Conservation (phyloP, 2,797 vertebrate species). For the Helarctos malayanus region DNA sequence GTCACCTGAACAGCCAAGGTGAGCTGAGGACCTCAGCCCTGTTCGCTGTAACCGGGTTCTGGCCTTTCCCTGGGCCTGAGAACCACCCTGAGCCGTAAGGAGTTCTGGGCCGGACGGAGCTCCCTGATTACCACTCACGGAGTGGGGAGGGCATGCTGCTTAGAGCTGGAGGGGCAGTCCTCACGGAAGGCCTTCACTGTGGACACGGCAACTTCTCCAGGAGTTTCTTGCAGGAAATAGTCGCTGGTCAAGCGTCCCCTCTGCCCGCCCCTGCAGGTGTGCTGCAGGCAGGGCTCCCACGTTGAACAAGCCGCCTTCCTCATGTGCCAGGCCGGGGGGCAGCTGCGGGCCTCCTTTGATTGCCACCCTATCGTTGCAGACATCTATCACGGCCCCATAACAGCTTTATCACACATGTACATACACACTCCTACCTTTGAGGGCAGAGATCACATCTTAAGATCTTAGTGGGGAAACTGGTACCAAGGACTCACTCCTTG, state of each 20-base stretch:
- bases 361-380: not conserved
- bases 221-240: not conserved
- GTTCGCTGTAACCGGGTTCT: not conserved
- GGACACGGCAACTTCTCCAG: not conserved
- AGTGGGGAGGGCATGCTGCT: not conserved
- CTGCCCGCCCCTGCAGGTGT: not conserved
- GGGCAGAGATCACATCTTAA: not conserved
- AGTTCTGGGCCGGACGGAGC: no score
- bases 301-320: not conserved
- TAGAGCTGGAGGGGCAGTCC: not conserved
- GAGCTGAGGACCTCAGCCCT: not conserved
- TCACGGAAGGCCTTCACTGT: not conserved
- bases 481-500: not conserved
- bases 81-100: not conserved
- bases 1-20: not conserved
- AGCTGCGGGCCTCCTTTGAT: not conserved
- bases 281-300: not conserved
- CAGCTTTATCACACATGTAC: no score
- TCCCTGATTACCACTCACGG: not conserved
- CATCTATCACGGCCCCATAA: not conserved
- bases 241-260: not conserved
- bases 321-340: not conserved
- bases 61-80: not conserved
- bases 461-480: not conserved
- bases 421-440: not conserved